phyloP scores from a whole-genome alignment of 2,113 vertebrate genomes.

The Heterotilapia buettikoferi region DNA sequence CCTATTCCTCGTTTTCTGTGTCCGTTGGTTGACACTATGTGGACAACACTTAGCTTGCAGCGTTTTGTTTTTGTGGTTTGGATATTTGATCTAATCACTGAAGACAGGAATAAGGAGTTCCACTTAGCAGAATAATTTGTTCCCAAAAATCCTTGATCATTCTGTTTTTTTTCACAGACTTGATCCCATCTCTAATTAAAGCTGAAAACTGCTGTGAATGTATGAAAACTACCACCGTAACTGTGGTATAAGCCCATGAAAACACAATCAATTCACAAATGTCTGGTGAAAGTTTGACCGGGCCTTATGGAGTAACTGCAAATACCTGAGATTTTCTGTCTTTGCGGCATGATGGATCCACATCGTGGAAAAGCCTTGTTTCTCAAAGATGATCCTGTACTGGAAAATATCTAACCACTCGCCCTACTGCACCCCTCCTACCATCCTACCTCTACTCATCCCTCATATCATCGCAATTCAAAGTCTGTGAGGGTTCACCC shows the following conservation, averaged over 20 bases:
- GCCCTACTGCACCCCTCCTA: neutral
- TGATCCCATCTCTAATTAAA: neutral
- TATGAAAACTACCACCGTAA: neutral
- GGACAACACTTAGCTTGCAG: neutral
- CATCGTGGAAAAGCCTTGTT: constrained; percentile 3
- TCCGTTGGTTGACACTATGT: neutral
- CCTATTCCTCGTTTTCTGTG: neutral
- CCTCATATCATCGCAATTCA: constrained; percentile 49
- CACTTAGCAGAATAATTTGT: neutral
- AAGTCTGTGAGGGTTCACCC: constrained; percentile 87
- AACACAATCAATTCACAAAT: neutral
- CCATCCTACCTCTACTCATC: neutral
- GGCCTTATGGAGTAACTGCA: neutral
- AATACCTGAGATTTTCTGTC: constrained; percentile 41
- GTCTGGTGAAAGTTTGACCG: neutral
- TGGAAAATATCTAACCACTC: neutral
- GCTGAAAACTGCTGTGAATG: neutral
- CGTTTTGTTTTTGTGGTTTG: neutral
- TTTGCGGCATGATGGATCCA: constrained; percentile 18
- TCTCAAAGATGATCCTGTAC: neutral
- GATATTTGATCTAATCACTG: neutral
- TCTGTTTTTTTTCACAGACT: neutral
- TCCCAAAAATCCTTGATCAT: neutral
- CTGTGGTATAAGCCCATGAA: neutral
- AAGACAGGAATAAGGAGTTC: neutral